A percentile compares a stretch with the other conserved stretches of the same genome.
phyloP scores from a whole-genome alignment of 2,113 vertebrate genomes.

The Camelus dromedarius region DNA sequence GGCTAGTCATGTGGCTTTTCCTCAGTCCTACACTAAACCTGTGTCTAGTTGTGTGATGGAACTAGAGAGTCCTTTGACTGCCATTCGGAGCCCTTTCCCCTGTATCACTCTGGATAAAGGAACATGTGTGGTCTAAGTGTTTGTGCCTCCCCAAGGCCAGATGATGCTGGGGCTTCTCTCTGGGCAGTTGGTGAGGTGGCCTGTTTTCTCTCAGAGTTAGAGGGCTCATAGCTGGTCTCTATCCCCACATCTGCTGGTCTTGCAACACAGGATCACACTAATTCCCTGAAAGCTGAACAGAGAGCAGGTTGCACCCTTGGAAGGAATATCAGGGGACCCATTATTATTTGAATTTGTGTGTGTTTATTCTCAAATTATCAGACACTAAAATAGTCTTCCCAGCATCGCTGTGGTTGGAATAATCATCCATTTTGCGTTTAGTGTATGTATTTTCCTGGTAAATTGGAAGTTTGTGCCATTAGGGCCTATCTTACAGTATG shows the following conservation, averaged over 20 bases:
- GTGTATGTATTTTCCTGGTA: not conserved
- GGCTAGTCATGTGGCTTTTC: not conserved
- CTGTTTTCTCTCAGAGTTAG: not conserved
- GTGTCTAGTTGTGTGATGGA: not conserved
- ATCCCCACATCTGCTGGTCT: not conserved
- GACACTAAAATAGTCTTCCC: not conserved
- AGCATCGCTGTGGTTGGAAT: not conserved
- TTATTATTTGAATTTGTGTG: not conserved
- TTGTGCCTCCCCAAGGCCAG: not conserved
- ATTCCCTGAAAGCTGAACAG: not conserved
- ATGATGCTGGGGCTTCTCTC: not conserved
- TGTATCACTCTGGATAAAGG: not conserved
- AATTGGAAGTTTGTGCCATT: not conserved
- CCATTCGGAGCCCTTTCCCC: not conserved
- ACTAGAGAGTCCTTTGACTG: not conserved
- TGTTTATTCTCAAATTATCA: not conserved
- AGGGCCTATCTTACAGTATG: not conserved
- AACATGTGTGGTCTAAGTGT: not conserved
- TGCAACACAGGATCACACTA: not conserved
- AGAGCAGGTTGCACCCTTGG: not conserved
- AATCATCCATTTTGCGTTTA: not conserved
- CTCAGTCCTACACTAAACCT: not conserved
- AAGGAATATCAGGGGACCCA: not conserved
- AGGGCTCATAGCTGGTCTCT: not conserved
- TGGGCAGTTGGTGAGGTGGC: not conserved